Evolutionary conservation across 2,113 vertebrate genomes (phyloP).

Genomic region (Hemiscyllium ocellatum): DNA sequence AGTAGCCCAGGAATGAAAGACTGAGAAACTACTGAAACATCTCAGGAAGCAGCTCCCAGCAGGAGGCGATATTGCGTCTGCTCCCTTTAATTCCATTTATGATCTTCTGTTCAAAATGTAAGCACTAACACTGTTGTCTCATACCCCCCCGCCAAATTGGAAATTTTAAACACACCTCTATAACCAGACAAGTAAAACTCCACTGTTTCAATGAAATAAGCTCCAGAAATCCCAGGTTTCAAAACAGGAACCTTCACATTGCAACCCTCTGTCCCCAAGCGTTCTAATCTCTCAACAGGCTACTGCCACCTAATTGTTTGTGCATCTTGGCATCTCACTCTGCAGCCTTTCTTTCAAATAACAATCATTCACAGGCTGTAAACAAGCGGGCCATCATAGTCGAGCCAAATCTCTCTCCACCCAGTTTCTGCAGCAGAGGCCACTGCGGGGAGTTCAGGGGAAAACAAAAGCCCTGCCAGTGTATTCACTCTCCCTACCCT

Average conservation of each 20-base stretch:
- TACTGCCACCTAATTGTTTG: background rate
- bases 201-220: background rate
- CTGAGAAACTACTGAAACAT: background rate
- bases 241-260: background rate
- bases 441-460: background rate
- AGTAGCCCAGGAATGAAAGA: background rate
- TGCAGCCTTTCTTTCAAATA: background rate
- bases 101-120: background rate
- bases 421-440: background rate
- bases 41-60: background rate
- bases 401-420: background rate
- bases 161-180: background rate
- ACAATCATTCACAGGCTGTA: background rate
- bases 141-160: background rate
- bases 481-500: background rate
- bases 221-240: background rate
- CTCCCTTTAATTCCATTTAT: background rate
- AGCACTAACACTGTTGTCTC: background rate
- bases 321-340: background rate
- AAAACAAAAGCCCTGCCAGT: background rate
- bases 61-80: background rate
- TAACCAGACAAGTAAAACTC: background rate
- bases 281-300: no score
- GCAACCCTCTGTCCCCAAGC: no score
- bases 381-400: background rate